Base-by-base conservation (phyloP, 2,888 invertebrate species). In the Philereme vetulata region DNA sequence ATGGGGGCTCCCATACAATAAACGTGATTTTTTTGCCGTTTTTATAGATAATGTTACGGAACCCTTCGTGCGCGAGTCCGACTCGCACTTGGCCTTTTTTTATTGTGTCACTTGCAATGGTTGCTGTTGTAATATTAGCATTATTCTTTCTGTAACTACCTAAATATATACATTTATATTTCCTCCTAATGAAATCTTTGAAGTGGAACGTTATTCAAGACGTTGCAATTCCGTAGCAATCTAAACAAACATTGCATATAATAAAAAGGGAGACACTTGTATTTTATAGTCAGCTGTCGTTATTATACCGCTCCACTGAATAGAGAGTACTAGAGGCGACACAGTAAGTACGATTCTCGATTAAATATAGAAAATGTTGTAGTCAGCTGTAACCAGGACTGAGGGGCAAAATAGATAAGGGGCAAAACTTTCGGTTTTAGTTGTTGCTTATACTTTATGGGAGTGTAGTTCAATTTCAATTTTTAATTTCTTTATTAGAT, bases 251-350 rank as follows among this genome's bases (percentile, higher is more conserved):
- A 53, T 61, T 53, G 60, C 48, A 56, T 60, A 52, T 51, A 38
- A 60, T 52, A 60, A 51, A 48, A 46, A n/a, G n/a, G n/a, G 42
- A 48, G 51, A 51, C 52, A 53, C 48, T 56, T 53, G 52, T 67
- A 67, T 53, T 68, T 65, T 73, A 75, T 70, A 62, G 71, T 65
- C 62, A 69, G 68, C 67, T 69, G 71, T 71, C 65, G 74, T 76
- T 76, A 75, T 78, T 76, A 76, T 76, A 62, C 71, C 71, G 74
- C 67, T 61, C 70, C 77, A 75, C 67, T 76, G 78, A 71, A 63
- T 70, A 68, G 70, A 64, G 67, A 78, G 72, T 67, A 72, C 72
- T 69, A 66, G 70, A 67, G 63, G 70, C 66, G 73, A 61, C 67
- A 49, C 60, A 56, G 68, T 69, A 64, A 74, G 72, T 71, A 71